Evolutionary conservation across 1,140 invertebrate genomes (phyloP).

Genomic region (Eriocheir sinensis): DNA sequence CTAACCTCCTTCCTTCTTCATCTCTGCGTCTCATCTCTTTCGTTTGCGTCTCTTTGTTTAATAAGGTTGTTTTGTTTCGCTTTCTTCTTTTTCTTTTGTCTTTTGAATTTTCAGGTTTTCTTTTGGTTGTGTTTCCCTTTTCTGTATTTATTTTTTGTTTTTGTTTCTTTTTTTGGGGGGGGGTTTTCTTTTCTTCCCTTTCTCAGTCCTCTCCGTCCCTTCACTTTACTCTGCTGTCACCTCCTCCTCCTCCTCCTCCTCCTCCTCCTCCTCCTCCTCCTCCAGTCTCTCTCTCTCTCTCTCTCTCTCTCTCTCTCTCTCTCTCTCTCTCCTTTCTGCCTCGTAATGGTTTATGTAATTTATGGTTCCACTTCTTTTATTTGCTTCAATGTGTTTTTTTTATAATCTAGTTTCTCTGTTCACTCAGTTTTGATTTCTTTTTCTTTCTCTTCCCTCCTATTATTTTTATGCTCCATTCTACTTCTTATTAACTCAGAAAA

Average conservation of each 20-base stretch:
- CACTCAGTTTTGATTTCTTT: no score
- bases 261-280: no score
- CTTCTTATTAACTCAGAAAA: neutral
- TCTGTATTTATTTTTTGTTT: neutral
- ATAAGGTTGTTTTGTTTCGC: neutral
- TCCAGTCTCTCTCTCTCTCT: no score
- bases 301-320: no score
- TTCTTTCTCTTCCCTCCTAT: neutral
- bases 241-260: no score
- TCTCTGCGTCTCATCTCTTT: neutral
- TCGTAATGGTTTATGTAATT: no score
- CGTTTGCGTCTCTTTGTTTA: constrained; percentile 8
- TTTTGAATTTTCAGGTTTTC: neutral
- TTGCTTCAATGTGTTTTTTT: no score
- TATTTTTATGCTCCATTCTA: neutral
- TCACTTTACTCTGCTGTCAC: no score
- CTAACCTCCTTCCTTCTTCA: neutral
- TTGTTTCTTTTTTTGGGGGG: neutral
- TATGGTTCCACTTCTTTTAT: no score
- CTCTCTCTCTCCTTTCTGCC: no score
- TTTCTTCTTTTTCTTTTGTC: neutral
- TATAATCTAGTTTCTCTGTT: no score
- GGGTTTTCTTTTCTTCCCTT: neutral
- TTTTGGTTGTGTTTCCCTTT: neutral
- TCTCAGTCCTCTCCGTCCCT: no score